A percentile compares a stretch with the other conserved stretches of the same genome.
Conservation (phyloP, 2,797 vertebrate genomes). For the Carapus acus region DNA sequence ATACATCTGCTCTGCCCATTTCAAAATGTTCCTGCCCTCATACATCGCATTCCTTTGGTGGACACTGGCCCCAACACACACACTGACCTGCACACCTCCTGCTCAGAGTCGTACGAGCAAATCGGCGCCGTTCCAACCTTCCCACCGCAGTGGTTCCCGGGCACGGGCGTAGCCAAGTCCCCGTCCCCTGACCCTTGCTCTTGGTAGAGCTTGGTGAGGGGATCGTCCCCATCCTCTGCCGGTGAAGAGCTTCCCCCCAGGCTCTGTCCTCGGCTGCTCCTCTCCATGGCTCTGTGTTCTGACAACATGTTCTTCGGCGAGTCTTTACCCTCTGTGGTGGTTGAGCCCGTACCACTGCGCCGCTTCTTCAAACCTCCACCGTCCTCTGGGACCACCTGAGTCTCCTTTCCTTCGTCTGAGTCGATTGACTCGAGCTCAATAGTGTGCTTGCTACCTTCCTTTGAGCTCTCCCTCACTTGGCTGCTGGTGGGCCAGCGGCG, state of each 20-base stretch:
- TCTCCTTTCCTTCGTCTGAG: constrained; percentile 64
- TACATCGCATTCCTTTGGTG: too few species aligned
- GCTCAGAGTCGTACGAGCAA: constrained; percentile 76
- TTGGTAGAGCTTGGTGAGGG: constrained; percentile 64
- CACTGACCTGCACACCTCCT: constrained; percentile 92
- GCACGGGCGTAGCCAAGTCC: constrained; percentile 57
- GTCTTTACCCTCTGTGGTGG: constrained; percentile 51
- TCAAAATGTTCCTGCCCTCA: too few species aligned
- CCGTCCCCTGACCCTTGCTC: constrained; percentile 69
- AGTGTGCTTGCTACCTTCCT: constrained; percentile 37
- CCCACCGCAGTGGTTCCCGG: constrained; percentile 32
- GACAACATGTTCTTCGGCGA: constrained; percentile 32
- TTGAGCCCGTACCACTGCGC: constrained; percentile 43
- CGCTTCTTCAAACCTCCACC: constrained; percentile 65
- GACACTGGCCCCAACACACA: constrained; percentile 55
- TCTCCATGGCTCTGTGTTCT: constrained; percentile 35
- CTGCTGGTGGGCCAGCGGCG: constrained; percentile 62
- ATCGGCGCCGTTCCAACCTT: constrained; percentile 50
- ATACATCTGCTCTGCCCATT: too few species aligned
- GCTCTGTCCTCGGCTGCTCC: constrained; percentile 14
- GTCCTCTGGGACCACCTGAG: constrained; percentile 46
- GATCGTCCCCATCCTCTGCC: constrained; percentile 58
- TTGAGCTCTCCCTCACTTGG: constrained; percentile 45
- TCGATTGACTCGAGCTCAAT: constrained; percentile 72
- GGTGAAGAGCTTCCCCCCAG: constrained; percentile 45